A percentile compares a stretch with the other conserved stretches of the same genome.
phyloP scores from a whole-genome alignment of 2,113 vertebrate genomes.

The Bambusicola thoracicus region DNA sequence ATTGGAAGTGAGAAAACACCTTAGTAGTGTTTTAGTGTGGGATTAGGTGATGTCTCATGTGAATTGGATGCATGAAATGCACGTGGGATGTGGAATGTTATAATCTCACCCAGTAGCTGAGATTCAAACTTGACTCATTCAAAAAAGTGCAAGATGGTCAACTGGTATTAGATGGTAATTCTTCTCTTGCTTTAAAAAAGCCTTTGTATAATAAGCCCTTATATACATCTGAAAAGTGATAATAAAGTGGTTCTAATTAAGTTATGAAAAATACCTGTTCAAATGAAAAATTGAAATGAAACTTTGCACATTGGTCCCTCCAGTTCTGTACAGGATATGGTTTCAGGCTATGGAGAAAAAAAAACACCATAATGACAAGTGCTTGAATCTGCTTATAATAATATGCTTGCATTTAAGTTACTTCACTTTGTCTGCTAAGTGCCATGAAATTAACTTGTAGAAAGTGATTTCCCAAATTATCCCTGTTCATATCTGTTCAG shows the following conservation, averaged over 20 bases:
- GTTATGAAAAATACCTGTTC: neutral
- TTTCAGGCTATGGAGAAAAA: constrained; percentile 67
- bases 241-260: neutral
- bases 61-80: neutral
- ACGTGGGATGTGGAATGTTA: neutral
- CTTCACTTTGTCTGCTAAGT: constrained; percentile 69
- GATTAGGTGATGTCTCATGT: neutral
- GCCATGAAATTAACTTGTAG: constrained; percentile 68
- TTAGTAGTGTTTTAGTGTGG: neutral
- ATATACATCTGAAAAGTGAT: neutral
- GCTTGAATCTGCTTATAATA: constrained; percentile 61
- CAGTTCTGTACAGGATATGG: neutral
- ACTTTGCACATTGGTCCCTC: neutral
- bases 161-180: neutral
- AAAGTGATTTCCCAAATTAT: constrained; percentile 66
- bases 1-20: neutral
- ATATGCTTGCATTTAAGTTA: constrained; percentile 63
- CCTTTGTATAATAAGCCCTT: neutral
- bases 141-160: neutral
- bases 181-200: neutral
- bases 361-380: constrained; percentile 62
- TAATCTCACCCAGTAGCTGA: fast-evolving
- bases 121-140: neutral
- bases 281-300: constrained; percentile 49
- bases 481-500: constrained; percentile 62